A percentile compares a stretch with the other conserved stretches of the same genome.
Evolutionary conservation across 1,140 invertebrate species (phyloP).

Genomic region (Zaprionus vittiger): DNA sequence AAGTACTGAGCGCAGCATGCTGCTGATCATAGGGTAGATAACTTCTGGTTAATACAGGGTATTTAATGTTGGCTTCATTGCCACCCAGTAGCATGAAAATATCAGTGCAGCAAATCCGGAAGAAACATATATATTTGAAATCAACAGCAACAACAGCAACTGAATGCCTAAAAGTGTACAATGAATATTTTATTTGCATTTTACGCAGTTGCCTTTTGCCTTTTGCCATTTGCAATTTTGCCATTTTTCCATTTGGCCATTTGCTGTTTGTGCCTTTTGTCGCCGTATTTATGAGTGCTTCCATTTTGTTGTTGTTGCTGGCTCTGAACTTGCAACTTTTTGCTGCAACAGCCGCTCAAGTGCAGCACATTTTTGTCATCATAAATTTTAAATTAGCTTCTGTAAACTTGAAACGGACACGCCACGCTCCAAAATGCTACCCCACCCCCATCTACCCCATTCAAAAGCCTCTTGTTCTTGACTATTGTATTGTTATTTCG

Average conservation of each 20-base stretch:
- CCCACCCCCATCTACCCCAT: background rate
- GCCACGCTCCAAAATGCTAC: background rate
- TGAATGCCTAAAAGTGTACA: constrained; percentile 61
- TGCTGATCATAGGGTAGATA: too few species aligned
- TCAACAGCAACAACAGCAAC: constrained; percentile 14
- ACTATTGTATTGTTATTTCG: constrained; percentile 48
- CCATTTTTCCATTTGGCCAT: constrained; percentile 14
- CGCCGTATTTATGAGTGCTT: constrained; percentile 35
- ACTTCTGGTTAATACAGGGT: background rate
- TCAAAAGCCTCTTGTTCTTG: constrained; percentile 3
- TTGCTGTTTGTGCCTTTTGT: constrained; percentile 32
- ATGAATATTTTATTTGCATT: constrained; percentile 70
- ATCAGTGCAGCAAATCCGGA: constrained; percentile 11
- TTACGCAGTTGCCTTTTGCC: constrained; percentile 64
- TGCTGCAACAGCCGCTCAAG: constrained; percentile 60
- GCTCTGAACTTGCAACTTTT: constrained; percentile 50
- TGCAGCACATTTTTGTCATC: constrained; percentile 61
- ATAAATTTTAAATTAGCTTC: constrained; percentile 74
- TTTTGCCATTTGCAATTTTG: constrained; percentile 43
- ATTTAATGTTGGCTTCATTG: background rate
- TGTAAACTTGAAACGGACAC: constrained; percentile 53
- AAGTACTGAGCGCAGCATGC: too few species aligned
- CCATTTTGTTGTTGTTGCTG: constrained; percentile 19
- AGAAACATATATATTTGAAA: constrained; percentile 26
- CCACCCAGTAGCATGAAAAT: background rate